These are phyloP conservation scores for Uloborus plumipes DNA, from an alignment of 2,888 invertebrate genomes.

Conservation along the genomic window DNA sequence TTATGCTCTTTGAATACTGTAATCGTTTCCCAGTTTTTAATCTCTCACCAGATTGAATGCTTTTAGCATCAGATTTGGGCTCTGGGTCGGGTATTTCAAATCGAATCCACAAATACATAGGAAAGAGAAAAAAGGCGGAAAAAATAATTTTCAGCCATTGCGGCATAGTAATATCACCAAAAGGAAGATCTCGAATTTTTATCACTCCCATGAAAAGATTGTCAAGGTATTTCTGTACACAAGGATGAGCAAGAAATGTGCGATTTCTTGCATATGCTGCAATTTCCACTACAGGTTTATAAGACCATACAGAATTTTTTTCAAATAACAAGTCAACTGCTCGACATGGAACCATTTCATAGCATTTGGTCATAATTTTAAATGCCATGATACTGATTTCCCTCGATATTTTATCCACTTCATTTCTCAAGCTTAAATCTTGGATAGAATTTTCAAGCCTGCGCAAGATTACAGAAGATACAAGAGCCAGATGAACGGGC, in stretches of 20 bases:
- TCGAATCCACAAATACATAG: constrained; percentile 70
- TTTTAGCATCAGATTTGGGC: neutral
- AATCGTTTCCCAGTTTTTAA: neutral
- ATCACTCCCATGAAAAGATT: constrained; percentile 71
- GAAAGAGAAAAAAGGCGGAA: constrained; percentile 70
- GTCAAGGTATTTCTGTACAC: constrained; percentile 73
- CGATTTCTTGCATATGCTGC: constrained; percentile 71
- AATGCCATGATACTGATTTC: constrained; percentile 68
- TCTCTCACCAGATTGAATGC: neutral
- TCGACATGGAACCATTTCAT: constrained; percentile 68
- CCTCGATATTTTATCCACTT: constrained; percentile 65
- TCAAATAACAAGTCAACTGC: constrained; percentile 70
- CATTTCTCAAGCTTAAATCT: constrained; percentile 66
- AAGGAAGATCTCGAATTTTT: constrained; percentile 70
- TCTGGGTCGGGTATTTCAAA: constrained; percentile 51
- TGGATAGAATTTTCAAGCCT: constrained; percentile 65
- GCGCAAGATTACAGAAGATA: constrained; percentile 66
- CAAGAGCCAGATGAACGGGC: constrained; percentile 67
- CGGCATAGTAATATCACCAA: constrained; percentile 70
- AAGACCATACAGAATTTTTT: constrained; percentile 70
- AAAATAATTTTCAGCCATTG: constrained; percentile 70
- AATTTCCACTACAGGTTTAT: constrained; percentile 71
- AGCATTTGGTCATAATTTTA: constrained; percentile 70
- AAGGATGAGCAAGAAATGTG: constrained; percentile 73
- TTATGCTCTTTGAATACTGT: neutral